Evolutionary conservation across 2,113 vertebrate species (phyloP), one percentile per base, ranked within the genome.

Genomic region (Apistogramma diplotaenia): DNA sequence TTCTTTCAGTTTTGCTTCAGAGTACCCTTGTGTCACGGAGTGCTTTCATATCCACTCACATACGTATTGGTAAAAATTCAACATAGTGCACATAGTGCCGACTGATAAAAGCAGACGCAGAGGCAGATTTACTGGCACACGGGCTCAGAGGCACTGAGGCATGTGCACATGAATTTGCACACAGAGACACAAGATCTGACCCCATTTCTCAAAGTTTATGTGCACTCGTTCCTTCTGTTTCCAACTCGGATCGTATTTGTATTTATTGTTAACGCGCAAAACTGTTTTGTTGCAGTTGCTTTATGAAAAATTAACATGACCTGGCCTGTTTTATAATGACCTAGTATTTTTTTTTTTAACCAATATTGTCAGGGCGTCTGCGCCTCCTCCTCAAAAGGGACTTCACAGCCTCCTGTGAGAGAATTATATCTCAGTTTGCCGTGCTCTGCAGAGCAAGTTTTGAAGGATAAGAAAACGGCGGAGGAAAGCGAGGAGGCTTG

Each of bases 31-130:
- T 79, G 76, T 85, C 61, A 21, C 27, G 15, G 67, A 82, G 60
- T 70, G 61, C 74, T 84, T 75, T 79, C 67, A 33, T 21, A 82
- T 74, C 58, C 62, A 61, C 76, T 83, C 62, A 72, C 73, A 58
- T 40, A 59, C 18, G 21, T 46, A n/a, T 23, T 65, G 73, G 79
- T 65, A 67, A 54, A 57, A 81, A 58, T 83, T 73, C 67, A 83
- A 60, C 70, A 70, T 31, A 77, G 65, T 40, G 77, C 51, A 37
- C 56, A 74, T 21, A 75, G 60, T 33, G 59, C 46, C 2, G 2
- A n/a, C 75, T 84, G 82, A 87, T 89, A 57, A 87, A 89, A 86
- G 86, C 67, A 82, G 61, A 83, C 72, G 46, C 74, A n/a, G 73
- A 70, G 54, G 71, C 73, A 84, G 80, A 74, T 81, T 85, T 78